Conservation (phyloP, 1,140 invertebrate genomes). For the Steinernema feltiae region DNA sequence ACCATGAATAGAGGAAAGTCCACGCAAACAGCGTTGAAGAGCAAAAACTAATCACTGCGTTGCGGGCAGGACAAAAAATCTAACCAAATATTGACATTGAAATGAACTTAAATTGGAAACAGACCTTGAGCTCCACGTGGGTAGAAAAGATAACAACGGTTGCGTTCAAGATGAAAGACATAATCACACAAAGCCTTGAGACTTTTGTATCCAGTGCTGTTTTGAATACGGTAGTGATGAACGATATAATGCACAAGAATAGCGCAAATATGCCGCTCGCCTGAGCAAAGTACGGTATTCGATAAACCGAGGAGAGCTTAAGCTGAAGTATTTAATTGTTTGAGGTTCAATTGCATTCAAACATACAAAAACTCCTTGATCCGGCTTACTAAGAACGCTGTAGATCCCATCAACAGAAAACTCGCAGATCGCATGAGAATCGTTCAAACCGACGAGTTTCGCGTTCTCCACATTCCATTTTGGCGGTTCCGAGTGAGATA, state of each 20-base stretch:
- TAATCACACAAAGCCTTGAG: neutral
- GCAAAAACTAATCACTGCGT: conserved; percentile 33
- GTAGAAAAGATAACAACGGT: neutral
- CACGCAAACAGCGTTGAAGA: conserved; percentile 33
- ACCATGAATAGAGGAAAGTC: conserved; percentile 32
- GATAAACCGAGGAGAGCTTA: neutral
- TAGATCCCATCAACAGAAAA: conserved; percentile 39
- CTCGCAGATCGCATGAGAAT: conserved; percentile 43
- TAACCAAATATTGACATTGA: conserved; percentile 5
- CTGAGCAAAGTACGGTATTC: neutral
- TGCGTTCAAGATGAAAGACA: neutral
- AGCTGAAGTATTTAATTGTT: neutral
- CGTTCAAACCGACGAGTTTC: conserved; percentile 44
- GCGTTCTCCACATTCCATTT: conserved; percentile 19
- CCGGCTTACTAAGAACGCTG: conserved; percentile 34
- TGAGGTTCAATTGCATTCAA: neutral
- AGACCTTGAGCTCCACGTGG: neutral
- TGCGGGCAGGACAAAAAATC: conserved; percentile 33
- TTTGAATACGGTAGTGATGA: neutral
- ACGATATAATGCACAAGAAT: neutral
- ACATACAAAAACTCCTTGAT: conserved; percentile 35
- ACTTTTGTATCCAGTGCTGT: neutral
- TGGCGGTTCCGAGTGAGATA: neutral
- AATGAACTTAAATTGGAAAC: neutral
- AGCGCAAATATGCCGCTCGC: neutral